phyloP scores from a whole-genome alignment of 2,113 vertebrate species.

The Zingel zingel region DNA sequence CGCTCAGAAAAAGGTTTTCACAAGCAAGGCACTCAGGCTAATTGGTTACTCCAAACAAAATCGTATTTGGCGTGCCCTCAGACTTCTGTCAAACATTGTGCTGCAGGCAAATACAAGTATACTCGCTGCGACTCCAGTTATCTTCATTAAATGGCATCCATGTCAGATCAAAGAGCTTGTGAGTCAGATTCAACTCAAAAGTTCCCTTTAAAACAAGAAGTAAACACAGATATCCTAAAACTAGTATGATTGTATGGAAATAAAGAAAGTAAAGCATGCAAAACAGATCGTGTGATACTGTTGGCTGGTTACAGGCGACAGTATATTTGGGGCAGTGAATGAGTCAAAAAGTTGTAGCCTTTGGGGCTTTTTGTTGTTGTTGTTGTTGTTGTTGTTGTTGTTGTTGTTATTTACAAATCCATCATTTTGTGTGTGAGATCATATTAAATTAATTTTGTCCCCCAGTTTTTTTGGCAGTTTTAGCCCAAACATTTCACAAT shows the following conservation, averaged over 20 bases:
- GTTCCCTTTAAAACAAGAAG: conserved; percentile 63
- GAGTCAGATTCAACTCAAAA: conserved; percentile 60
- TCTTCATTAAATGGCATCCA: conserved; percentile 73
- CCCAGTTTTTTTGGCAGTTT: not conserved
- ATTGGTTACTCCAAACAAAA: conserved; percentile 70
- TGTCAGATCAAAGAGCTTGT: conserved; percentile 71
- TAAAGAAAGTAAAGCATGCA: conserved; percentile 52
- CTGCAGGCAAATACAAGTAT: conserved; percentile 74
- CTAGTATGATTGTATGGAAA: conserved; percentile 47
- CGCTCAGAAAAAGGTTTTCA: conserved; percentile 8
- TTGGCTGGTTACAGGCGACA: conserved; percentile 55
- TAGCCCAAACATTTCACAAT: not conserved
- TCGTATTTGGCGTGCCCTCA: conserved; percentile 55
- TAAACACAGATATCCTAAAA: conserved; percentile 61
- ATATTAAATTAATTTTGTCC: not conserved
- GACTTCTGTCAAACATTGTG: conserved; percentile 72
- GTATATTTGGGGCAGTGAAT: conserved; percentile 49
- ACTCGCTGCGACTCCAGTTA: conserved; percentile 66
- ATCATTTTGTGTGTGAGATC: conserved; percentile 1
- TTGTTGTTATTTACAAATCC: conserved; percentile 13
- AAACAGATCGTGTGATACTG: conserved; percentile 58
- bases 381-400: not conserved
- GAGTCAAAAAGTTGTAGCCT: conserved; percentile 51
- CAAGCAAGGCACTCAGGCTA: conserved; percentile 47
- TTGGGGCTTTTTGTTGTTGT: conserved; percentile 17